Evolutionary conservation across 2,888 invertebrate genomes (phyloP).

Genomic region (Crossocerus cetratus): DNA sequence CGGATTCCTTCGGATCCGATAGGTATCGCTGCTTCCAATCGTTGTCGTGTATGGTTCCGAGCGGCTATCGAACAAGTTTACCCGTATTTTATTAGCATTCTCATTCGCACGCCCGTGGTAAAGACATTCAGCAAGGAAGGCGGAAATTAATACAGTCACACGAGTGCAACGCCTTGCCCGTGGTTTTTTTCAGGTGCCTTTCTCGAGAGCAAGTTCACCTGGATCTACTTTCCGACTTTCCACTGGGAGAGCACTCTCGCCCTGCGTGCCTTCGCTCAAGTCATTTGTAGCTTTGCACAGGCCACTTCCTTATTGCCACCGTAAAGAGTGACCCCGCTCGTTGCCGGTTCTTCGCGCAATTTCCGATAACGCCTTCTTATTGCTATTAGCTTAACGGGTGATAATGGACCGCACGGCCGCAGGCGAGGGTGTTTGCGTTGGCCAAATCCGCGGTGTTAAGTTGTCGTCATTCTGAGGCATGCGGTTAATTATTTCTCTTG

Average conservation of each 20-base stretch:
- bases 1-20: neutral
- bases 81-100: neutral
- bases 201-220: constrained; percentile 21
- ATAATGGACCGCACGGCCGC: too few species aligned
- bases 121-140: constrained; percentile 6
- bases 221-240: constrained; percentile 21
- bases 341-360: neutral
- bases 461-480: too few species aligned
- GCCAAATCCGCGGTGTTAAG: too few species aligned
- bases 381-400: too few species aligned
- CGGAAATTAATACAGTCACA: constrained; percentile 32
- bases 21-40: neutral
- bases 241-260: neutral
- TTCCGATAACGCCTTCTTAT: neutral
- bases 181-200: constrained; percentile 7
- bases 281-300: neutral
- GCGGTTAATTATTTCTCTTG: too few species aligned
- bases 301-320: neutral
- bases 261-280: neutral
- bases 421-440: too few species aligned
- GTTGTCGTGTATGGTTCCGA: neutral
- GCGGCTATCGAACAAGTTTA: neutral
- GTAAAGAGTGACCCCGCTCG: neutral
- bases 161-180: too few species aligned
- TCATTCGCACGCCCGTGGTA: neutral